These are phyloP conservation scores for Mesoclemmys tuberculata DNA, from an alignment of 2,113 vertebrate genomes.

Conservation along the genomic window DNA sequence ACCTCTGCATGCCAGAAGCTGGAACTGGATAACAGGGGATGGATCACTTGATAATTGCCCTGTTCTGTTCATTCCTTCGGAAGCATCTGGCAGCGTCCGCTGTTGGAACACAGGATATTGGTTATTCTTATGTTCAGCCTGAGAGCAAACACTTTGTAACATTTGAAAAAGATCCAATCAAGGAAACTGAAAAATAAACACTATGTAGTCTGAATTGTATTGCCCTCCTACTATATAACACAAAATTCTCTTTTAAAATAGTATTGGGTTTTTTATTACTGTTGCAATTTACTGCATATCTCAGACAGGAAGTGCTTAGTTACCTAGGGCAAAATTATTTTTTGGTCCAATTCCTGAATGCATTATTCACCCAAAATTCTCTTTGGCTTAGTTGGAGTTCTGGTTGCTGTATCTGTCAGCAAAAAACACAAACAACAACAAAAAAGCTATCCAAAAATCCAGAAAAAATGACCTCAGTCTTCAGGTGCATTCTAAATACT, in stretches of 20 bases:
- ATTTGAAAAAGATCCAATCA: not conserved
- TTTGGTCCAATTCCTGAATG: not conserved
- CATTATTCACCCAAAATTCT: fast-evolving
- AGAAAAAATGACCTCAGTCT: not conserved
- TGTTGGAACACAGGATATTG: no score
- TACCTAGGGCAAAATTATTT: slow-evolving; percentile 36
- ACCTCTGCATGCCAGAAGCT: no score
- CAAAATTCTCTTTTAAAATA: not conserved
- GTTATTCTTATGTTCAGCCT: not conserved
- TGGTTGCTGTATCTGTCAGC: not conserved
- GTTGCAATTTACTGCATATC: not conserved
- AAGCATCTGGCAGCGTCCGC: no score
- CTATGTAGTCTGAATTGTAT: not conserved
- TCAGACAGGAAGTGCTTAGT: not conserved
- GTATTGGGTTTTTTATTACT: not conserved
- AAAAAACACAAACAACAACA: not conserved
- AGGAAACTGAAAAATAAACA: not conserved
- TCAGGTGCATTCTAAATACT: not conserved
- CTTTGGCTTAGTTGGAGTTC: not conserved
- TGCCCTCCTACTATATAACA: not conserved
- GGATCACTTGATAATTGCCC: no score
- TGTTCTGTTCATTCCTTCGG: no score
- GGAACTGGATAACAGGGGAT: no score
- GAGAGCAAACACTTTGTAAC: not conserved
- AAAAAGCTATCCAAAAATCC: not conserved